Base-by-base conservation (phyloP, 2,888 invertebrate genomes). In the Harpalus rubripes region DNA sequence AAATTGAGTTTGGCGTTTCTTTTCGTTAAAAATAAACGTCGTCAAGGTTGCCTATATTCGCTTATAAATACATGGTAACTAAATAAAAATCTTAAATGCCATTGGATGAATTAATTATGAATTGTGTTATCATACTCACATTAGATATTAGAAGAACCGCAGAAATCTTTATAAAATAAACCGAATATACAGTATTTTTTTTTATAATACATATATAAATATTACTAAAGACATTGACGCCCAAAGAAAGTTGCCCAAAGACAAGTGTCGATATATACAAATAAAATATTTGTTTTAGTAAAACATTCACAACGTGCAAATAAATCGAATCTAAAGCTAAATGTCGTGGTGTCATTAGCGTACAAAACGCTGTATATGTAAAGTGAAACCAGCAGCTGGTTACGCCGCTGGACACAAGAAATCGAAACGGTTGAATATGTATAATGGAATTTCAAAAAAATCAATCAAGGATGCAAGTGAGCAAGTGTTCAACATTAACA, bases 391-490 rank as follows among this genome's bases (percentile, higher is more conserved):
- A 7, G 39, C 15, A 26, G 12, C 26, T 63, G 22, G 68, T 68
- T 68, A 3, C 65, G 32, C 3, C 12, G 32, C 65, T 65, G 68
- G 39, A 32, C 32, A 15, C 68, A 68, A 68, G 68, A 32, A 39
- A 68, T 39, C 68, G 68, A 68, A 26, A 68, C 68, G 68, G 32
- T 68, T 68, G 32, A 15, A 68, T n/a, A 12, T 65, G 15, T 68
- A 32, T 32, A 68, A 15, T 68, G 68, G 68, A 68, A 68, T 68
- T 39, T 39, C 26, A 39, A 15, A 68, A 68, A 68, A 68, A 12
- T 15, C 39, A 68, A 68, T 68, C 68, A 68, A 68, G 68, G 68
- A 68, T 68, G 32, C 68, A 68, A 63, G 68, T 39, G 68, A 68
- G 32, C 39, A 68, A 68, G 68, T 68, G 39, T 39, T 6, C 10